Base-by-base conservation (phyloP, 2,113 vertebrate genomes). In the Rhineura floridana region DNA sequence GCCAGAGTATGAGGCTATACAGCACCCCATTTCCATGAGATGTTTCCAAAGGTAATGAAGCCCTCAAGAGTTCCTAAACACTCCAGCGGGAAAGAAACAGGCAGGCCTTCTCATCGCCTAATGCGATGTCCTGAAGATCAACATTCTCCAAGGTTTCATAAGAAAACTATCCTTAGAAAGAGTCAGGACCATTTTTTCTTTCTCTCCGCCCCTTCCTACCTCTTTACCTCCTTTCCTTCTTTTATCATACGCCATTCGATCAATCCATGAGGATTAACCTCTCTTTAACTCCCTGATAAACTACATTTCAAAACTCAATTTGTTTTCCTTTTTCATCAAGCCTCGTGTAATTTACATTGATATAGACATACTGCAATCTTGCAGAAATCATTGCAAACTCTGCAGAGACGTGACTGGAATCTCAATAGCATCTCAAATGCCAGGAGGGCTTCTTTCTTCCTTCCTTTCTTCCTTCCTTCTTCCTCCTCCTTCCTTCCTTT, bases 241-340 rank as follows among this genome's bases (percentile, higher is more conserved):
- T 80, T 84, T 93, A 87, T 90, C 76, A 36, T 72, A 88, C 93
- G 84, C 2, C 1, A 95, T 93, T 2, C 97, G 96, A 97, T 97
- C 95, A 96, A 96, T 96, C 94, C 94, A 92, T 91, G 93, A 95
- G 92, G 95, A 93, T 96, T 97, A 96, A 96, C 96, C 95, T 97
- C 96, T 91, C 93, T 95, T 95, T 96, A 97, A 95, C 96, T 95
- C 93, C 93, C 94, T 97, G 97, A 96, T 97, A 97, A 96, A 95
- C 92, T 95, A 93, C 95, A 96, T 96, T 96, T 97, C 94, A 94
- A 96, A 96, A 95, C 91, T 92, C 91, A 94, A 83, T 95, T 97
- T 96, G 95, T 97, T 97, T 96, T 95, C 92, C 92, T 90, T 88
- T 91, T 93, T 81, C 96, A 97, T 96, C 96, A 97, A 96, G 95